Evolutionary conservation across 2,113 vertebrate genomes (phyloP).

Genomic region (Neopipo cinnamomea): DNA sequence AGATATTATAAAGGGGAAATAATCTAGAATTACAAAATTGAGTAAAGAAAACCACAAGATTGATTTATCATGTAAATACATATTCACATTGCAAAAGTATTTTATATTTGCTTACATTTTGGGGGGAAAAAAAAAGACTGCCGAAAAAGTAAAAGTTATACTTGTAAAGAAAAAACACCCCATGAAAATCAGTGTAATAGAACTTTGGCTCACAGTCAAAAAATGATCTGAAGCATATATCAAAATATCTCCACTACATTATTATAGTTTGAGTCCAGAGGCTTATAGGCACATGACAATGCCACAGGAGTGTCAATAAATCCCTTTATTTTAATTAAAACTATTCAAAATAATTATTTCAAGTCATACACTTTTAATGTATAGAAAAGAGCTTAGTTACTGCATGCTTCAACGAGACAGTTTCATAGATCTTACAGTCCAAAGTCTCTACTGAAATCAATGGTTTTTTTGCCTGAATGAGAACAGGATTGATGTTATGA

Average conservation of each 20-base stretch:
- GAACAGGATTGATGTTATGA: neutral
- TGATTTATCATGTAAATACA: neutral
- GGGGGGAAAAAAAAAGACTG: neutral
- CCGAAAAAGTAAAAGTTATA: neutral
- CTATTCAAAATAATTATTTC: neutral
- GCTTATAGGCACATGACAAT: neutral
- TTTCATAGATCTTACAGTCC: neutral
- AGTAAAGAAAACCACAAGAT: neutral
- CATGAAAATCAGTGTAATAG: neutral
- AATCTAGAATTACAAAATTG: neutral
- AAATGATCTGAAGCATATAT: neutral
- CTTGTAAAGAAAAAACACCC: neutral
- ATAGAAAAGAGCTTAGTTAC: neutral
- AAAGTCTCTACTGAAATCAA: neutral
- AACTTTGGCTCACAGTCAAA: neutral
- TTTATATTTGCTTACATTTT: neutral
- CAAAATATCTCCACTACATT: neutral
- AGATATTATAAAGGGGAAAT: neutral
- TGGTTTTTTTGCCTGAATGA: neutral
- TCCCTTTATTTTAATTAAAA: neutral
- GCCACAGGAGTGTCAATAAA: neutral
- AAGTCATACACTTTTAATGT: neutral
- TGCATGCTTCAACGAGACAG: neutral
- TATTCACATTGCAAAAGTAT: neutral
- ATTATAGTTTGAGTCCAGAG: neutral